These are phyloP conservation scores for Bombycilla garrulus DNA, from an alignment of 2,113 vertebrate species.

Conservation along the genomic window DNA sequence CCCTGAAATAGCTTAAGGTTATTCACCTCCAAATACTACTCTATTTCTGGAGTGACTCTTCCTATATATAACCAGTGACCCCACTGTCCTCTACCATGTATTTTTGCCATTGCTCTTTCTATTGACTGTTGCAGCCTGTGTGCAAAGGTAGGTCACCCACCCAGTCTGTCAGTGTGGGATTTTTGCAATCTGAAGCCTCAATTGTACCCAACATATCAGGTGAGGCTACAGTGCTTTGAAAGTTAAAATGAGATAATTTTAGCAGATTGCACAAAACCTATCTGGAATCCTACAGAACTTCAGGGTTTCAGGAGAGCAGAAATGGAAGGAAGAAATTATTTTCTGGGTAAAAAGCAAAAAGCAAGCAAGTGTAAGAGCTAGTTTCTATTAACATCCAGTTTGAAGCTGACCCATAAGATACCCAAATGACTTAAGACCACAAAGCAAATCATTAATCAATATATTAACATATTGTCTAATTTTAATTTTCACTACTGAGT, in stretches of 20 bases:
- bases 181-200: neutral
- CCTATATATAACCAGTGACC: constrained; percentile 26
- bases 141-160: neutral
- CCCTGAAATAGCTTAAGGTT: constrained; percentile 9
- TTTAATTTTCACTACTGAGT: neutral
- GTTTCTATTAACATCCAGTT: neutral
- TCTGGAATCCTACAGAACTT: neutral
- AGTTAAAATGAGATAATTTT: neutral
- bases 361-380: neutral
- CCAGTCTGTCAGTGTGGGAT: neutral
- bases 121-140: neutral
- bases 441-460: neutral
- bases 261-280: neutral
- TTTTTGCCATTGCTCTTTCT: constrained; percentile 31
- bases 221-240: neutral
- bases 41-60: constrained; percentile 42
- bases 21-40: neutral
- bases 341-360: neutral
- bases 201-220: neutral
- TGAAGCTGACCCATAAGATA: neutral
- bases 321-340: neutral
- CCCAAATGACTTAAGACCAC: neutral
- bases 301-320: neutral
- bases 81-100: neutral
- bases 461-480: neutral